Evolutionary conservation across 37 sponge, comb jelly and placozoan species (phyloP).

Genomic region (Diacarnus erythraeanus): DNA sequence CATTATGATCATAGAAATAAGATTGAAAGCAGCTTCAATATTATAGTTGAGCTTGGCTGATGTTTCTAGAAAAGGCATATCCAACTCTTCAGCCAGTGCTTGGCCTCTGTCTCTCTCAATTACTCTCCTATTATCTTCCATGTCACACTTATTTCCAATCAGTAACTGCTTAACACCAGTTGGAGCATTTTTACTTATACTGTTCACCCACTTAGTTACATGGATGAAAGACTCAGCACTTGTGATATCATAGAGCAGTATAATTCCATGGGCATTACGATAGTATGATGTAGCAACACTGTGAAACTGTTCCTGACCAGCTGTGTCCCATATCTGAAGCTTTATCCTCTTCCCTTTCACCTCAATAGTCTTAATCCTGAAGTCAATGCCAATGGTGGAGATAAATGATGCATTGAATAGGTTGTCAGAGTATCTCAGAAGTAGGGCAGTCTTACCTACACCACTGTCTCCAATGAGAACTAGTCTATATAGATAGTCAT

Average conservation of each 20-base stretch:
- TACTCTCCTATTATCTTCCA: background rate
- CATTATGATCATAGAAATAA: background rate
- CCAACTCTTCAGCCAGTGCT: background rate
- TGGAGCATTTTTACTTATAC: slow-evolving; percentile 52
- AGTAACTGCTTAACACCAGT: background rate
- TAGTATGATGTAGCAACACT: slow-evolving; percentile 44
- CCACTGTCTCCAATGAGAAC: slow-evolving; percentile 10
- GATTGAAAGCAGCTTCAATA: background rate
- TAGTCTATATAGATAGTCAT: background rate
- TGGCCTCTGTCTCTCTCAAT: background rate
- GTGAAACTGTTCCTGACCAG: slow-evolving; percentile 6
- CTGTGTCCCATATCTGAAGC: slow-evolving; percentile 12
- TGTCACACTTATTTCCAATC: background rate
- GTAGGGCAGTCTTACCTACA: slow-evolving; percentile 1
- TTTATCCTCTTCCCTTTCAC: background rate
- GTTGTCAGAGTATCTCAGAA: background rate
- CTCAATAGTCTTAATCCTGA: background rate
- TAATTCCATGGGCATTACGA: slow-evolving; percentile 72
- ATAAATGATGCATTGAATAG: background rate
- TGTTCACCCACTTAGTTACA: slow-evolving; percentile 64
- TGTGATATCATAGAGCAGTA: slow-evolving; percentile 70
- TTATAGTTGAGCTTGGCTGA: background rate
- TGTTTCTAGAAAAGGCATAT: background rate
- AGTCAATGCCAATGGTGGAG: slow-evolving; percentile 10
- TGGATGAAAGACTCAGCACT: slow-evolving; percentile 64